Percentiles rank a stretch among this genome's conserved stretches.
Conservation (phyloP, 1,140 invertebrate genomes). For the Cepaea nemoralis region DNA sequence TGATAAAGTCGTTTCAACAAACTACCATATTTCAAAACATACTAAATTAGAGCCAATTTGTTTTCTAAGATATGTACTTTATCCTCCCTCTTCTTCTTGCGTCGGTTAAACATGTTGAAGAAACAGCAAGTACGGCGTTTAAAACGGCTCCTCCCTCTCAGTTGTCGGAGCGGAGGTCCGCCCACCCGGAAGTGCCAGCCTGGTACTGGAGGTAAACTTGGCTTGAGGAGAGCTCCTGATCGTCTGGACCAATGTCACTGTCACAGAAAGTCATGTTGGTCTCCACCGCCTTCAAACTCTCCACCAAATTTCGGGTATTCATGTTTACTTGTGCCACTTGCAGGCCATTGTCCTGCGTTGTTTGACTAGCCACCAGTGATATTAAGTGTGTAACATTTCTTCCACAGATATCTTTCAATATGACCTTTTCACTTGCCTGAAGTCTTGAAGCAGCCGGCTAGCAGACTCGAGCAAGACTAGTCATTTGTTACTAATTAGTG, state of each 20-base stretch:
- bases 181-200: constrained; percentile 23
- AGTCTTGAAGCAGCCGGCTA: too few relatives aligned
- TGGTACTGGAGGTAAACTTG: too few relatives aligned
- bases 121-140: background rate
- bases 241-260: constrained; percentile 35
- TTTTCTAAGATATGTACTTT: constrained; percentile 22
- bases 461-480: too few relatives aligned
- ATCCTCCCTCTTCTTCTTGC: constrained; percentile 36
- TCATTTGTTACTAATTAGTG: too few relatives aligned
- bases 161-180: background rate
- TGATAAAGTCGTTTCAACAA: too few relatives aligned
- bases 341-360: background rate
- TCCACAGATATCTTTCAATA: too few relatives aligned
- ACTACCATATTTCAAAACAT: too few relatives aligned
- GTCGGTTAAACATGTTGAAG: constrained; percentile 31
- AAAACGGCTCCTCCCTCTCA: too few relatives aligned
- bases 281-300: constrained; percentile 3
- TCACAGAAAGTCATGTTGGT: constrained; percentile 24
- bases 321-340: background rate
- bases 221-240: background rate
- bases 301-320: background rate
- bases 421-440: too few relatives aligned
- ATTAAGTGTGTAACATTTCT: too few relatives aligned
- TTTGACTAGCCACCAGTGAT: background rate
- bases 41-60: too few relatives aligned